Percentiles rank a stretch among this genome's conserved stretches.
Conservation (phyloP, 2,797 vertebrate genomes). For the Dermochelys coriacea region DNA sequence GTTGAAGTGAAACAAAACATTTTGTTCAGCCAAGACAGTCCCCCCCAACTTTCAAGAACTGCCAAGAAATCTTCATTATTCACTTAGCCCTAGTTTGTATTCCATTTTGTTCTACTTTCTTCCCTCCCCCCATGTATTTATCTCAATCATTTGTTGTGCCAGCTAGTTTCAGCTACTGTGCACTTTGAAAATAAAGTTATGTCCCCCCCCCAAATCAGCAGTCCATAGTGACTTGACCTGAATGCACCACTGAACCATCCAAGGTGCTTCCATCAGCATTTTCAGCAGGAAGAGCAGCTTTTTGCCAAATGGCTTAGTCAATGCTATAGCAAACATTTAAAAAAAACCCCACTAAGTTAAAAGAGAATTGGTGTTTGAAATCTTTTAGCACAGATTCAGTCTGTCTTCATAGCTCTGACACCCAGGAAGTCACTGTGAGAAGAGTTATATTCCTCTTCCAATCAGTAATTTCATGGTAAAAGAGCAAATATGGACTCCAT, state of each 20-base stretch:
- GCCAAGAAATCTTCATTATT: not conserved
- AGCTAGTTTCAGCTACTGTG: not conserved
- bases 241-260: not conserved
- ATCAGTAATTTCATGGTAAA: not conserved
- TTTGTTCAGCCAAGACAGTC: not conserved
- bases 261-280: not conserved
- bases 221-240: not conserved
- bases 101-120: slow-evolving; percentile 14
- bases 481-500: not conserved
- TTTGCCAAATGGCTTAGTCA: not conserved
- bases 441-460: not conserved
- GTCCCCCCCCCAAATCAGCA: not conserved
- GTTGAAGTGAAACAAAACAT: not conserved
- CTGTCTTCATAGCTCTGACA: not conserved
- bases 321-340: not conserved
- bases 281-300: not conserved
- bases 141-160: not conserved
- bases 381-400: not conserved
- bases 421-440: not conserved
- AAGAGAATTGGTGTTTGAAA: not conserved
- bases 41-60: not conserved
- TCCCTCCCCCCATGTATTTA: not conserved
- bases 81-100: not conserved
- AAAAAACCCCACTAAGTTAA: not conserved
- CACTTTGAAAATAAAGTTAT: not conserved